Conservation (phyloP, 2,888 invertebrate species). For the Drosophila cracens region DNA sequence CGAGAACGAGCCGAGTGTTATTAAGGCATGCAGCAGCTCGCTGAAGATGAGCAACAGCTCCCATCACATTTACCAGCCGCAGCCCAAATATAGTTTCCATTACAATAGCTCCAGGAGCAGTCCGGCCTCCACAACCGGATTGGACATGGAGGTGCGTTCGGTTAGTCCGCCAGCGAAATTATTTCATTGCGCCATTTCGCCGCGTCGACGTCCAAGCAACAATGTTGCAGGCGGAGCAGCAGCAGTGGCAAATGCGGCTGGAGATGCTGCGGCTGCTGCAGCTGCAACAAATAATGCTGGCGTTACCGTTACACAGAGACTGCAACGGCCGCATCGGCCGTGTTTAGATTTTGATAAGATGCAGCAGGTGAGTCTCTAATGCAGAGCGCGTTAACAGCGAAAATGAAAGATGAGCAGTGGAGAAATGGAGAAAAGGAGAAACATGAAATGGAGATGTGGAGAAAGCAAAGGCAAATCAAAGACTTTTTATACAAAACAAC, state of each 20-base stretch:
- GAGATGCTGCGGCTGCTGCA: slow-evolving; percentile 27
- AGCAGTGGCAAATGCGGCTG: slow-evolving; percentile 5
- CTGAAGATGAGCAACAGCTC: slow-evolving; percentile 84
- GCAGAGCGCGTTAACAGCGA: slow-evolving; percentile 73
- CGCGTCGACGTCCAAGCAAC: slow-evolving; percentile 86
- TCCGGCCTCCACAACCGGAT: slow-evolving; percentile 84
- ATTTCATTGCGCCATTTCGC: slow-evolving; percentile 87
- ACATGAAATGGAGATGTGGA: slow-evolving; percentile 1
- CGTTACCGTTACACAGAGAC: slow-evolving; percentile 81
- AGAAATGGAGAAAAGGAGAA: not conserved
- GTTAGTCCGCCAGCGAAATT: slow-evolving; percentile 86
- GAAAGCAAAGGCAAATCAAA: slow-evolving; percentile 69
- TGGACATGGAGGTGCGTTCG: slow-evolving; percentile 85
- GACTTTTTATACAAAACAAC: slow-evolving; percentile 72
- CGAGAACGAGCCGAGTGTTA: slow-evolving; percentile 74
- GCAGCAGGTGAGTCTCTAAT: slow-evolving; percentile 92
- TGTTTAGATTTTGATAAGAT: slow-evolving; percentile 98
- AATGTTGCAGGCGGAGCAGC: slow-evolving; percentile 43
- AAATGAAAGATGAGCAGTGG: not conserved
- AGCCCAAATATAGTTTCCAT: slow-evolving; percentile 84
- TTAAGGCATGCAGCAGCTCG: slow-evolving; percentile 80
- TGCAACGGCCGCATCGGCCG: slow-evolving; percentile 91
- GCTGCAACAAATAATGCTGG: slow-evolving; percentile 35
- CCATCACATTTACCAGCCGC: slow-evolving; percentile 84
- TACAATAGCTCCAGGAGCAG: slow-evolving; percentile 84